Conservation (phyloP, 2,113 vertebrate genomes). For the Mormoops blainvillei region DNA sequence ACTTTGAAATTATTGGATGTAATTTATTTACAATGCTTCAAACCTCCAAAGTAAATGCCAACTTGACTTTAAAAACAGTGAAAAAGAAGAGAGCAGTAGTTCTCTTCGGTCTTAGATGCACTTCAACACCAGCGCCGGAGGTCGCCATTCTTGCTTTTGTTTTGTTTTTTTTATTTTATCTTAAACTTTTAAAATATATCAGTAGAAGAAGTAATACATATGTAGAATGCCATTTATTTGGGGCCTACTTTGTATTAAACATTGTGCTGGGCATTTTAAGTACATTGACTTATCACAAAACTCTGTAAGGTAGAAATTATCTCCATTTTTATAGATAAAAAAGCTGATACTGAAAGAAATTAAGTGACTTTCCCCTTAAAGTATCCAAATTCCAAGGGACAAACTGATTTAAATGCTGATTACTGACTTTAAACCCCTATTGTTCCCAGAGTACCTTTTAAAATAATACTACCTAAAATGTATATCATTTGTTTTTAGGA, state of each 20-base stretch:
- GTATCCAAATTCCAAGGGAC: background rate
- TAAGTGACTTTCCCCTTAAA: background rate
- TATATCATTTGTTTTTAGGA: background rate
- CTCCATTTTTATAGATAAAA: background rate
- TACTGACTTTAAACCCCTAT: background rate
- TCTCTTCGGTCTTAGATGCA: background rate
- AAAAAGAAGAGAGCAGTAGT: background rate
- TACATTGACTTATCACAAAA: background rate
- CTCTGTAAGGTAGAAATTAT: background rate
- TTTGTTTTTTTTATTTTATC: background rate
- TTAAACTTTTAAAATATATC: background rate
- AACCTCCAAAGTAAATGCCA: slow-evolving; percentile 34
- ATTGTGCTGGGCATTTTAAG: background rate
- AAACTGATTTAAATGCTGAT: background rate
- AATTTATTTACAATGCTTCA: slow-evolving; percentile 38
- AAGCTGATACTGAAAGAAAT: background rate
- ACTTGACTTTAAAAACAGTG: background rate
- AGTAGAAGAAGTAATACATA: background rate
- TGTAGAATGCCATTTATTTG: background rate
- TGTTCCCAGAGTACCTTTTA: background rate
- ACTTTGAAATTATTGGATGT: slow-evolving; percentile 29
- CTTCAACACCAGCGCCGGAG: background rate
- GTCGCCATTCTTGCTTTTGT: background rate
- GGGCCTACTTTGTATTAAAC: background rate
- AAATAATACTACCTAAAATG: background rate